These are phyloP conservation scores for Panzeria rudis DNA, from an alignment of 2,888 invertebrate genomes.

Conservation along the genomic window DNA sequence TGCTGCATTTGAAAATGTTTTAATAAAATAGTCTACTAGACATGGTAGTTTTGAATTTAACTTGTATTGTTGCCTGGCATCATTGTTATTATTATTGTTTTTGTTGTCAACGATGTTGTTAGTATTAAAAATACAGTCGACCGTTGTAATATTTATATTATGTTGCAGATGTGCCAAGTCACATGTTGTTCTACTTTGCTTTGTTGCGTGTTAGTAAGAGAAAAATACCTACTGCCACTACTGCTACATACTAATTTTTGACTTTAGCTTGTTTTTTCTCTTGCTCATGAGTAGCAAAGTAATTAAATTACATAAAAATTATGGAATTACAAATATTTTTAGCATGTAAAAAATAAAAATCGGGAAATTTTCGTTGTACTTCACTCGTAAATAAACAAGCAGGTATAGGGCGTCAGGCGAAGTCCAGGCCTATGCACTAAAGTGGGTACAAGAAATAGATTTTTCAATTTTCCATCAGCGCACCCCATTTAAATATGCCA, in stretches of 20 bases:
- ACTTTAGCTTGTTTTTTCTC: too few species aligned
- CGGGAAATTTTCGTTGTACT: too few species aligned
- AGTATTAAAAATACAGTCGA: slow-evolving; percentile 51
- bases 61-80: slow-evolving; percentile 43
- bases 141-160: slow-evolving; percentile 54
- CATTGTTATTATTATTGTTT: slow-evolving; percentile 4
- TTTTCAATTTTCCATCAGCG: too few species aligned
- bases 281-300: too few species aligned
- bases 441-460: too few species aligned
- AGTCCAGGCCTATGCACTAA: too few species aligned
- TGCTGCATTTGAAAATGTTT: background rate
- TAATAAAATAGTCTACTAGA: slow-evolving; percentile 32
- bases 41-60: slow-evolving; percentile 46
- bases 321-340: too few species aligned
- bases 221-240: background rate
- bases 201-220: slow-evolving; percentile 58
- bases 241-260: background rate
- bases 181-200: slow-evolving; percentile 68
- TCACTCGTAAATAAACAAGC: too few species aligned
- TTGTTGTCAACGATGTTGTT: slow-evolving; percentile 32
- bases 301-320: too few species aligned
- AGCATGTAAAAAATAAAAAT: too few species aligned
- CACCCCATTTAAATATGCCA: too few species aligned
- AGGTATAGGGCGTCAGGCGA: too few species aligned
- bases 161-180: slow-evolving; percentile 73